These are phyloP conservation scores for Laticauda laticaudata DNA, from an alignment of 2,113 vertebrate genomes.

Conservation along the genomic window DNA sequence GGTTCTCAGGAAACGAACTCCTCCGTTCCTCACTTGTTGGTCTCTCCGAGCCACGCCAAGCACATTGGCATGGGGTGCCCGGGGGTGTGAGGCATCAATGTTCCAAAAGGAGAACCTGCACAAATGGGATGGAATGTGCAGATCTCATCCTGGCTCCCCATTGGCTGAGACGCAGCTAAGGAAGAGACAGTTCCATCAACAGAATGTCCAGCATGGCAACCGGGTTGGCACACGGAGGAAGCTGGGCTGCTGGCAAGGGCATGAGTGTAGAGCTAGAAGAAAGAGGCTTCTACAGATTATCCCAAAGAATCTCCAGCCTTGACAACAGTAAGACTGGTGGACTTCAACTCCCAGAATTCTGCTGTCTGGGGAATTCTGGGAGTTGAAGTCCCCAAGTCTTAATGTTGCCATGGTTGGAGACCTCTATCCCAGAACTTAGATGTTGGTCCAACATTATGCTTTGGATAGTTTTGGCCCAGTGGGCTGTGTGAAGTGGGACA, in stretches of 20 bases:
- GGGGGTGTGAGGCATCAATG: neutral
- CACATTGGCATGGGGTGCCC: neutral
- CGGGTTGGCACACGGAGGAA: neutral
- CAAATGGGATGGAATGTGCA: neutral
- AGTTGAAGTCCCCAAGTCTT: neutral
- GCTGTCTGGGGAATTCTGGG: neutral
- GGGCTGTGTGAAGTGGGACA: neutral
- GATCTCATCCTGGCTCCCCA: neutral
- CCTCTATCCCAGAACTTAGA: neutral
- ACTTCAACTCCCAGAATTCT: neutral
- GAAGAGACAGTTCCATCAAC: neutral
- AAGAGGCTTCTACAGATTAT: neutral
- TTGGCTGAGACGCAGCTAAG: conserved; percentile 15
- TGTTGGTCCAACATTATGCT: neutral
- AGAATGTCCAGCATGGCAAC: conserved; percentile 8
- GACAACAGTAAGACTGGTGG: neutral
- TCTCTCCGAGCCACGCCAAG: neutral
- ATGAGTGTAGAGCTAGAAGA: neutral
- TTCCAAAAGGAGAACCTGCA: neutral
- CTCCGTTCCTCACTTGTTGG: neutral
- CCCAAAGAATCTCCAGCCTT: neutral
- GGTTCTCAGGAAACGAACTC: neutral
- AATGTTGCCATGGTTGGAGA: neutral
- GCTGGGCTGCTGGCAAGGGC: neutral
- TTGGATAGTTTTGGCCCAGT: neutral